Conservation (phyloP, 2,888 invertebrate genomes). For the Chesias legatella region DNA sequence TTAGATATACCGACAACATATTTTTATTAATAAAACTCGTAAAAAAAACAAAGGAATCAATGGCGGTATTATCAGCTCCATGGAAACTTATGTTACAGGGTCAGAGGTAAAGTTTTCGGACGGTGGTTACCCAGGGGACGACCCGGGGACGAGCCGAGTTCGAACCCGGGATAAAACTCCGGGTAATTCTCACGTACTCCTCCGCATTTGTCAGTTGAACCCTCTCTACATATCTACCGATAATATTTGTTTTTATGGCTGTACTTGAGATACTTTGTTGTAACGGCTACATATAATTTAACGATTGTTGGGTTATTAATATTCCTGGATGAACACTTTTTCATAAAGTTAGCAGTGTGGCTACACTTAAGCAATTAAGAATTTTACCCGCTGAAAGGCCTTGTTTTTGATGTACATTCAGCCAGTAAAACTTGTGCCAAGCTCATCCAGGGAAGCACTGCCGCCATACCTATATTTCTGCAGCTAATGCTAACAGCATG, state of each 20-base stretch:
- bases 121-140: conserved; percentile 62
- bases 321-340: background rate
- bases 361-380: too few relatives aligned
- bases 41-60: background rate
- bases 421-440: too few relatives aligned
- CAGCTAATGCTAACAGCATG: too few relatives aligned
- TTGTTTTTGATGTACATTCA: too few relatives aligned
- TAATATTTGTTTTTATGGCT: conserved; percentile 18
- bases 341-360: too few relatives aligned
- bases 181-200: conserved; percentile 76
- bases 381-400: too few relatives aligned
- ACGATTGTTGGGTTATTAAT: background rate
- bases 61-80: conserved; percentile 39
- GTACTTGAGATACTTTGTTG: background rate
- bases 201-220: conserved; percentile 57
- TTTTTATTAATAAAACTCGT: background rate
- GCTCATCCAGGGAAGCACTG: too few relatives aligned
- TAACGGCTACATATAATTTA: background rate
- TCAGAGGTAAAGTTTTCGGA: conserved; percentile 75
- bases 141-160: conserved; percentile 53
- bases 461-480: too few relatives aligned
- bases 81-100: conserved; percentile 48
- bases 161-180: conserved; percentile 72
- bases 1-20: too few relatives aligned
- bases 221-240: conserved; percentile 17